Percentiles rank a stretch among this genome's conserved stretches.
Evolutionary conservation across 1,140 invertebrate species (phyloP).

Genomic region (Drosophila sturtevanti): DNA sequence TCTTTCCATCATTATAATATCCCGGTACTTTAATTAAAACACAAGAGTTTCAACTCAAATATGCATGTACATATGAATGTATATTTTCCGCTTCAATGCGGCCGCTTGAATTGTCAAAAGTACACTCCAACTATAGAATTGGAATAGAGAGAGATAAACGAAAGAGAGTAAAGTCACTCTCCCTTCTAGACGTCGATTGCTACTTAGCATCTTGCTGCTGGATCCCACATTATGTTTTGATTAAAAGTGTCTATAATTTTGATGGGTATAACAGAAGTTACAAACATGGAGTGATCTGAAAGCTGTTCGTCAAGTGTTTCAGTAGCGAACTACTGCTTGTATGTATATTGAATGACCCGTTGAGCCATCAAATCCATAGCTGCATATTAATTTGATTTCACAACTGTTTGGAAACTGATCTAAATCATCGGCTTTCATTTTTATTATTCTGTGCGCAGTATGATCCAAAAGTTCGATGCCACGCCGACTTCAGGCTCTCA

Average conservation of each 20-base stretch:
- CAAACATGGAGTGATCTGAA: slow-evolving; percentile 10
- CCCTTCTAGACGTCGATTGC: too few relatives aligned
- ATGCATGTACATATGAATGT: too few relatives aligned
- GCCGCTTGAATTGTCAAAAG: neutral
- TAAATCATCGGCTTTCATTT: slow-evolving; percentile 24
- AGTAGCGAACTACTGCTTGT: slow-evolving; percentile 26
- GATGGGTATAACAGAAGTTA: slow-evolving; percentile 17
- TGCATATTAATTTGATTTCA: slow-evolving; percentile 28
- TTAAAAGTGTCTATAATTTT: slow-evolving; percentile 11
- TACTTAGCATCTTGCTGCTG: neutral
- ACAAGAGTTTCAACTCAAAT: too few relatives aligned
- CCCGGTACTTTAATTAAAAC: neutral
- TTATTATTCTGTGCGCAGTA: slow-evolving; percentile 21
- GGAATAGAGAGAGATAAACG: neutral
- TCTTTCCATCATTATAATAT: neutral
- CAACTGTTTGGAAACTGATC: slow-evolving; percentile 4
- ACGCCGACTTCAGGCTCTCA: too few relatives aligned
- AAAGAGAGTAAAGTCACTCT: neutral
- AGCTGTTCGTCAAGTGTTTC: slow-evolving; percentile 7
- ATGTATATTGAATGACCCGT: slow-evolving; percentile 14
- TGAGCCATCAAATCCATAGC: slow-evolving; percentile 34
- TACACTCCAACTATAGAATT: neutral
- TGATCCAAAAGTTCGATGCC: slow-evolving; percentile 40
- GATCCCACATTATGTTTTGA: neutral
- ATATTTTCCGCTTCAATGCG: neutral